phyloP scores from a whole-genome alignment of 1,140 invertebrate species.

The Hirudo medicinalis region DNA sequence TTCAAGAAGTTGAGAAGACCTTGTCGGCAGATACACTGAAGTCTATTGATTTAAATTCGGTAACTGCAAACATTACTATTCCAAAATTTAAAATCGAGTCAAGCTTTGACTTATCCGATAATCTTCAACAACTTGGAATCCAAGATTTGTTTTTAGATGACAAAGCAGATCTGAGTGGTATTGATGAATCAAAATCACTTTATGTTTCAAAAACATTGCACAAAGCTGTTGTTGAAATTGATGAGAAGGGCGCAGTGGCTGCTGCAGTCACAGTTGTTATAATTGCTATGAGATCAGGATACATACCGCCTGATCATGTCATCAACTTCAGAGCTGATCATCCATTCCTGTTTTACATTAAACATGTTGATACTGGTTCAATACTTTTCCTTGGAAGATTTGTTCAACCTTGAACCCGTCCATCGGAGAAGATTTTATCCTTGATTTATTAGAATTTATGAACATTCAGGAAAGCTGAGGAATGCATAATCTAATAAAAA shows the following conservation, averaged over 20 bases:
- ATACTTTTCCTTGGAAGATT: constrained; percentile 15
- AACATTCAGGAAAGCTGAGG: no score
- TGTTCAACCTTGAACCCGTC: not conserved
- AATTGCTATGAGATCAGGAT: not conserved
- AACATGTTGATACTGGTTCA: no score
- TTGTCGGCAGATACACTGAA: not conserved
- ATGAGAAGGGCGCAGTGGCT: constrained; percentile 15
- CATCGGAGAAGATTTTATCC: no score
- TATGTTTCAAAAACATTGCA: constrained; percentile 38
- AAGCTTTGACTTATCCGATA: no score
- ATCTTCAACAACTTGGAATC: constrained; percentile 24
- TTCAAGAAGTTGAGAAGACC: not conserved
- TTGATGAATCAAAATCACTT: constrained; percentile 26
- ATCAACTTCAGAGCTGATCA: constrained; percentile 15
- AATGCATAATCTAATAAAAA: no score
- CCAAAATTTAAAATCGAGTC: no score
- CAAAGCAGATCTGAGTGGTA: no score
- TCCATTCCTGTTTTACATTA: constrained; percentile 19
- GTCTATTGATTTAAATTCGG: no score
- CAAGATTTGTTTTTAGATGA: constrained; percentile 28
- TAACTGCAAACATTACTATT: no score
- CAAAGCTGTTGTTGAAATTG: no score
- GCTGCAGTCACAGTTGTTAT: constrained; percentile 15
- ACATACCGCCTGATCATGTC: not conserved
- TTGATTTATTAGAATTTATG: no score